Percentiles rank a stretch among this genome's conserved stretches.
Evolutionary conservation across 2,888 invertebrate species (phyloP).

Genomic region (Esperia sulphurella): DNA sequence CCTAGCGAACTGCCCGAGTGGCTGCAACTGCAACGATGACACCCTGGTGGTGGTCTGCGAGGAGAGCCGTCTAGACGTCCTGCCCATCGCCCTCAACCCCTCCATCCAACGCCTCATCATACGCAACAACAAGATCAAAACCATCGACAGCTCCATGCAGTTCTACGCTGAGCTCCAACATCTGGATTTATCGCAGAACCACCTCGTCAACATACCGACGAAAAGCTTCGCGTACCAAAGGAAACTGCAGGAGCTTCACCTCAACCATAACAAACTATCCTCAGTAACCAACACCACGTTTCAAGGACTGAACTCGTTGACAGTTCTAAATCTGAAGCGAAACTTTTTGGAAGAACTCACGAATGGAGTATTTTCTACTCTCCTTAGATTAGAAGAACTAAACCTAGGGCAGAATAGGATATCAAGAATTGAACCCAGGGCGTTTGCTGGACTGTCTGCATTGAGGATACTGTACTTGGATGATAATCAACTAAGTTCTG

Average conservation of each 20-base stretch:
- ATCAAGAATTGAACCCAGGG: slow-evolving; percentile 86
- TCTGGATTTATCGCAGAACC: slow-evolving; percentile 91
- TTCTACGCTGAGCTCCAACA: slow-evolving; percentile 93
- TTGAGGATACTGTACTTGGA: slow-evolving; percentile 89
- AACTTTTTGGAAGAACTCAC: slow-evolving; percentile 90
- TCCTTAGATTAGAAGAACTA: slow-evolving; percentile 89
- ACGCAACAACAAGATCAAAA: slow-evolving; percentile 91
- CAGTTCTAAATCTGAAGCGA: slow-evolving; percentile 88
- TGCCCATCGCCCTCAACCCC: slow-evolving; percentile 95
- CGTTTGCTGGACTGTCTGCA: slow-evolving; percentile 87
- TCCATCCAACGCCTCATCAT: slow-evolving; percentile 91
- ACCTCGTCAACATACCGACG: slow-evolving; percentile 88
- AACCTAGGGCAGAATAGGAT: slow-evolving; percentile 93
- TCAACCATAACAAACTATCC: slow-evolving; percentile 92
- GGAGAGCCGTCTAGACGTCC: slow-evolving; percentile 90
- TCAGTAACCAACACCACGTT: slow-evolving; percentile 89
- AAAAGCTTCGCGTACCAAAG: slow-evolving; percentile 89
- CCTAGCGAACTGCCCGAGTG: slow-evolving; percentile 89
- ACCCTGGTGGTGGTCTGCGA: slow-evolving; percentile 92
- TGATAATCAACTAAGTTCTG: slow-evolving; percentile 88
- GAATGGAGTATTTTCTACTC: slow-evolving; percentile 85
- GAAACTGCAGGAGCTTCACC: slow-evolving; percentile 89
- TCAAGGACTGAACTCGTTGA: slow-evolving; percentile 86
- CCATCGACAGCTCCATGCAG: slow-evolving; percentile 92
- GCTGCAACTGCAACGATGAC: slow-evolving; percentile 94